Base-by-base conservation (phyloP, 2,888 invertebrate genomes). In the Ceramica pisi region DNA sequence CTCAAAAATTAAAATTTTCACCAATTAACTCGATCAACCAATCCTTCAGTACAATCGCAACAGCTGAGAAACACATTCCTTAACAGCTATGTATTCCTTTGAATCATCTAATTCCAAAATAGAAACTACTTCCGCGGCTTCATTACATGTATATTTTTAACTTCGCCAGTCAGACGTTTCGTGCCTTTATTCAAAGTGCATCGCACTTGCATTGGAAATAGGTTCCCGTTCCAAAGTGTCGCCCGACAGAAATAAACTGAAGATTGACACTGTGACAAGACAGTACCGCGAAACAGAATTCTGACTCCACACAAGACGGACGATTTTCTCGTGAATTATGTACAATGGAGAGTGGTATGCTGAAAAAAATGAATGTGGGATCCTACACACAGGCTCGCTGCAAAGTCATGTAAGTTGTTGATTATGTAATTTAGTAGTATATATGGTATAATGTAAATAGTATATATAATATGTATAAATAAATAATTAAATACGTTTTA, bases 181-280 rank as follows among this genome's bases (percentile, higher is more conserved):
- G 81, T 86, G 82, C 77, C 85, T 88, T 87, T 88, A 87, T 82
- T 75, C 88, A 89, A 89, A 93, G 94, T 92, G 94, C 94, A 94
- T 91, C 89, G 93, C 89, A 89, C 93, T 92, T 89, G 84, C 80
- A 78, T 80, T 81, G 72, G 77, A 92, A 94, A 93, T 93, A 93
- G 92, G 85, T 84, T 84, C 77, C 76, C 86, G 84, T 87, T 85
- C 80, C 75, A 81, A 84, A 88, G 86, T 87, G 85, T 86, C 87
- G 63, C 67, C 63, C 35, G 71, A 79, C 84, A 73, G 73, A 88
- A 90, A 90, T 89, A 89, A 86, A 87, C 82, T 68, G 72, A 61
- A 76, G 81, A 85, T 84, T 82, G 82, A 82, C 82, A 81, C 67
- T 64, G 51, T 9, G 56, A 23, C 51, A 65, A 16, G 4, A 16